These are phyloP conservation scores for Coilia nasus DNA, from an alignment of 2,797 vertebrate genomes.

Conservation along the genomic window DNA sequence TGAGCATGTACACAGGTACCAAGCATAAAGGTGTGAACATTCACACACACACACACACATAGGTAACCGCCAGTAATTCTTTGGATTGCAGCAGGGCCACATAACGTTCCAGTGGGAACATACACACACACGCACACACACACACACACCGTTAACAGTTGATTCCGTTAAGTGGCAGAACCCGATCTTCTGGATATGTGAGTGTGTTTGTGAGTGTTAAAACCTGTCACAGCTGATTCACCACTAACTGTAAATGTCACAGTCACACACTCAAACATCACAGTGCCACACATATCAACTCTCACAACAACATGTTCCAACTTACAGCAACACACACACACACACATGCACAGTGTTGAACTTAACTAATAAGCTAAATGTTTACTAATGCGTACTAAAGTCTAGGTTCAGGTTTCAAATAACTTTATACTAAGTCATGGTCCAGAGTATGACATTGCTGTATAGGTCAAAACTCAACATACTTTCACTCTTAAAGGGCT, in stretches of 20 bases:
- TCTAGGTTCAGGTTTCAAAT: no score
- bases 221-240: constrained; percentile 76
- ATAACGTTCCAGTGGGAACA: constrained; percentile 70
- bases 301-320: neutral
- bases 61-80: constrained; percentile 62
- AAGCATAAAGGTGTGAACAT: no score
- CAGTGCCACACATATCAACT: constrained; percentile 7
- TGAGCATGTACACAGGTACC: constrained; percentile 40
- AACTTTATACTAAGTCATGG: no score
- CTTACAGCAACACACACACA: neutral
- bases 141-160: constrained; percentile 74
- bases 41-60: constrained; percentile 14
- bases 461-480: no score
- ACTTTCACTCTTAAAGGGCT: no score
- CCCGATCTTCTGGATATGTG: constrained; percentile 72
- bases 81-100: constrained; percentile 56
- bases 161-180: constrained; percentile 77
- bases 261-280: constrained; percentile 49
- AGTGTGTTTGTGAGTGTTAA: constrained; percentile 58
- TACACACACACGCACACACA: no score
- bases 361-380: no score
- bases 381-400: no score
- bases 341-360: neutral
- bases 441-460: no score
- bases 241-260: constrained; percentile 76